phyloP scores from a whole-genome alignment of 2,113 vertebrate species.

The Centropristis striata region DNA sequence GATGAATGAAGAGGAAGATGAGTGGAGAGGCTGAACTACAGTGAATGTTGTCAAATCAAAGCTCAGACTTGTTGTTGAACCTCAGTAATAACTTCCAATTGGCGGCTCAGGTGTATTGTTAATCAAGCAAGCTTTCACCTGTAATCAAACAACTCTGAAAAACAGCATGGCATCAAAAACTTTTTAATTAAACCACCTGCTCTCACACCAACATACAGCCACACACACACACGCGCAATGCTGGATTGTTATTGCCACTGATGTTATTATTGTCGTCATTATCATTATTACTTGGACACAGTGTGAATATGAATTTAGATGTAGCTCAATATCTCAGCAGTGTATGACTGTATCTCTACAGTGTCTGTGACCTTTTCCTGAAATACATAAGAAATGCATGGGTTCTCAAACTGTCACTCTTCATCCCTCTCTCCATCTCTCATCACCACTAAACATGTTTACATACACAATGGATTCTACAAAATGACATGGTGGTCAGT shows the following conservation, averaged over 20 bases:
- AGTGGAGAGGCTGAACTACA: neutral
- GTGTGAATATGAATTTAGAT: conserved; percentile 11
- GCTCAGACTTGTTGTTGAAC: neutral
- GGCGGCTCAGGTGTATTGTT: neutral
- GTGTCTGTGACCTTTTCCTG: conserved; percentile 21
- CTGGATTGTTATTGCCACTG: neutral
- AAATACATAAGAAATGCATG: conserved; percentile 13
- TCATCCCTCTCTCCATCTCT: neutral
- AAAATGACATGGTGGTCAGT: neutral
- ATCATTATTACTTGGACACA: neutral
- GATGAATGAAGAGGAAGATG: too few relatives aligned
- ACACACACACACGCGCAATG: neutral
- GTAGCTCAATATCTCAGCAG: neutral
- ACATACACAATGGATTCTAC: neutral
- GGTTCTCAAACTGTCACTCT: neutral
- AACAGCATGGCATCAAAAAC: neutral
- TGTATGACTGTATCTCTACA: neutral
- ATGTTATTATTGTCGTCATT: neutral
- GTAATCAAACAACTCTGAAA: neutral
- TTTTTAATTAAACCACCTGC: conserved; percentile 15
- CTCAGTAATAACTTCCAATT: neutral
- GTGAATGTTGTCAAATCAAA: neutral
- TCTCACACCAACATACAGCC: neutral
- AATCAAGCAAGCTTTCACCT: neutral
- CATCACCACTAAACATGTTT: neutral